These are phyloP conservation scores for Netelia fuscicornis DNA, from an alignment of 2,888 invertebrate species.

Conservation along the genomic window DNA sequence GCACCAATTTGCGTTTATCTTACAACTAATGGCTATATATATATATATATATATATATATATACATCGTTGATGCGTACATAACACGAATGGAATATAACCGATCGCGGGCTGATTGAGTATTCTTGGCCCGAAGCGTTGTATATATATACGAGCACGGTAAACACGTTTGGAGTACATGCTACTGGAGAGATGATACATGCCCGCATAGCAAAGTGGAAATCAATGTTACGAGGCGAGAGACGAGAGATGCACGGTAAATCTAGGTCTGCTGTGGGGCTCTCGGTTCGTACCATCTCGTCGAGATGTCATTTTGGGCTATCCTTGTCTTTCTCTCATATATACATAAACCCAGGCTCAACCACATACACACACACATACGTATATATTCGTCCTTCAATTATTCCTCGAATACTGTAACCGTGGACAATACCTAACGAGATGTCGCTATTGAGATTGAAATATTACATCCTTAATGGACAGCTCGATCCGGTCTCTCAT, in stretches of 20 bases:
- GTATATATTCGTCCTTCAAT: not conserved
- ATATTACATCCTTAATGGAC: no score
- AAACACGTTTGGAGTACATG: not conserved
- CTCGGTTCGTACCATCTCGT: not conserved
- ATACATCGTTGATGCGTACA: not conserved
- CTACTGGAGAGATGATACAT: slow-evolving; percentile 18
- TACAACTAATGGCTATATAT: not conserved
- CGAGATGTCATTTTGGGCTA: not conserved
- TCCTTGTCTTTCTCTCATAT: not conserved
- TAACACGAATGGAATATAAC: slow-evolving; percentile 35
- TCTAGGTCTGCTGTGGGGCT: not conserved
- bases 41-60: not conserved
- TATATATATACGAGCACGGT: not conserved
- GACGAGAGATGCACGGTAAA: slow-evolving; percentile 13
- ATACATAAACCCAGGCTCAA: not conserved
- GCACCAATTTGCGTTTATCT: not conserved
- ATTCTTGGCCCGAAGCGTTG: slow-evolving; percentile 34
- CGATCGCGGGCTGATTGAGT: slow-evolving; percentile 37
- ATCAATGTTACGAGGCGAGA: slow-evolving; percentile 42
- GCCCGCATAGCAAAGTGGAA: slow-evolving; percentile 40
- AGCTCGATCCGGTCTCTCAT: no score
- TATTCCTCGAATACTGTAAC: no score
- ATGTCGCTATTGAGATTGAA: no score
- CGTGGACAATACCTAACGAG: not conserved
- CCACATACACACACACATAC: not conserved